phyloP scores from a whole-genome alignment of 2,888 invertebrate genomes.

The Perizoma affinitatum region DNA sequence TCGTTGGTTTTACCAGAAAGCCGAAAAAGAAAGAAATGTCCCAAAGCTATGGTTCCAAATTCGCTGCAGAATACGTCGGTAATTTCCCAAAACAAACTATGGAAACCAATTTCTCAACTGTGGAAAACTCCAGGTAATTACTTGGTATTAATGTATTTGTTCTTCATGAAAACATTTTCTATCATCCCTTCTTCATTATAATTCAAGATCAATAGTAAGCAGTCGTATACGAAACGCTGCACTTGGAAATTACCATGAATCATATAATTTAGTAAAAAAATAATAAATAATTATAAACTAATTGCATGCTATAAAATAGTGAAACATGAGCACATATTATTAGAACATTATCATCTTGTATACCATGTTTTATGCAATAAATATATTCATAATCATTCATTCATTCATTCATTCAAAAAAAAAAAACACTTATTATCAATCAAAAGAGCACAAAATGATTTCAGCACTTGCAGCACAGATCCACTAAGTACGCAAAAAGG shows the following conservation, averaged over 20 bases:
- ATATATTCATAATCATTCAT: too few relatives aligned
- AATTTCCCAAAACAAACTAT: constrained; percentile 46
- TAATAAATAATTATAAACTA: too few relatives aligned
- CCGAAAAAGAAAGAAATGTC: constrained; percentile 64
- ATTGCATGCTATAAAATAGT: too few relatives aligned
- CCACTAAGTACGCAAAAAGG: constrained; percentile 54
- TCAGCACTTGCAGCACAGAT: constrained; percentile 62
- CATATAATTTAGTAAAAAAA: too few relatives aligned
- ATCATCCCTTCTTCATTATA: neutral
- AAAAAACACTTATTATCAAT: too few relatives aligned
- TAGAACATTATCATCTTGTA: too few relatives aligned
- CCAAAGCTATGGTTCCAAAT: constrained; percentile 60
- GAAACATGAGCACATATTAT: too few relatives aligned
- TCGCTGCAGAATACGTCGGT: constrained; percentile 54
- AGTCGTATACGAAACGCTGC: too few relatives aligned
- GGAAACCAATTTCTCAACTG: constrained; percentile 59
- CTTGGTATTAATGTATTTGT: constrained; percentile 1
- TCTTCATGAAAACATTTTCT: neutral
- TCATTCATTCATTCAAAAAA: too few relatives aligned
- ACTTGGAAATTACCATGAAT: too few relatives aligned
- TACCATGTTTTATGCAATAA: too few relatives aligned
- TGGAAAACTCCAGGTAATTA: constrained; percentile 67
- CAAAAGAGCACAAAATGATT: constrained; percentile 20
- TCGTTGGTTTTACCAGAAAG: constrained; percentile 37
- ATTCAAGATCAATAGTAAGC: too few relatives aligned